These are phyloP conservation scores for Diplodus puntazzo DNA, from an alignment of 2,797 vertebrate species.

Conservation along the genomic window DNA sequence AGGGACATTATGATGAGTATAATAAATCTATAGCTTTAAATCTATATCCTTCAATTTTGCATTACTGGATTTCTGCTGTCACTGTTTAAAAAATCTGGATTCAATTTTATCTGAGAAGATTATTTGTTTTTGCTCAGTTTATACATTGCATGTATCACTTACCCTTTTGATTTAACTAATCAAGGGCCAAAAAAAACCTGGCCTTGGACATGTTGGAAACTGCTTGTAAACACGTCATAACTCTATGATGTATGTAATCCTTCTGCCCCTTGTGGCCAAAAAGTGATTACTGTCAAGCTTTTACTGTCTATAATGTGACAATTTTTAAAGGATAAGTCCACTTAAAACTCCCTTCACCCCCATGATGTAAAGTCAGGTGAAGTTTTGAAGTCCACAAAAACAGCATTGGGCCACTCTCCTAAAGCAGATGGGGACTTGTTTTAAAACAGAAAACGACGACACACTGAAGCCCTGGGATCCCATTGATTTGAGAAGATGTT, in stretches of 20 bases:
- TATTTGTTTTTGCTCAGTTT: constrained; percentile 8
- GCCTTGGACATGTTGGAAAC: neutral
- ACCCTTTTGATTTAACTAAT: neutral
- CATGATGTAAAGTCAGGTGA: too few relatives aligned
- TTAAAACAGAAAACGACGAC: too few relatives aligned
- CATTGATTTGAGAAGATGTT: too few relatives aligned
- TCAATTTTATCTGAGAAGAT: constrained; percentile 45
- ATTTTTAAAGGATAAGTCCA: too few relatives aligned
- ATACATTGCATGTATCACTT: constrained; percentile 2
- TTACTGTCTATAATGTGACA: too few relatives aligned
- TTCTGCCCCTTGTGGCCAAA: neutral
- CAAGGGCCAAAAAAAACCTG: neutral
- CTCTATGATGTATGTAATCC: neutral
- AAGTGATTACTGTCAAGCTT: neutral
- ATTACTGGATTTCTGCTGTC: constrained; percentile 2
- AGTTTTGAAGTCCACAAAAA: too few relatives aligned
- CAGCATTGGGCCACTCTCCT: too few relatives aligned
- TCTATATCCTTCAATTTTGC: constrained; percentile 46
- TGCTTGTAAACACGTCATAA: neutral
- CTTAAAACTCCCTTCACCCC: too few relatives aligned
- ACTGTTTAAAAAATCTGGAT: constrained; percentile 51
- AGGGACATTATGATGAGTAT: constrained; percentile 11
- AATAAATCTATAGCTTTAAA: constrained; percentile 35
- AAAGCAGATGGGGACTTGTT: too few relatives aligned
- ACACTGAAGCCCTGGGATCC: too few relatives aligned